Conservation (phyloP, 2,888 invertebrate genomes). For the Lycaena phlaeas region DNA sequence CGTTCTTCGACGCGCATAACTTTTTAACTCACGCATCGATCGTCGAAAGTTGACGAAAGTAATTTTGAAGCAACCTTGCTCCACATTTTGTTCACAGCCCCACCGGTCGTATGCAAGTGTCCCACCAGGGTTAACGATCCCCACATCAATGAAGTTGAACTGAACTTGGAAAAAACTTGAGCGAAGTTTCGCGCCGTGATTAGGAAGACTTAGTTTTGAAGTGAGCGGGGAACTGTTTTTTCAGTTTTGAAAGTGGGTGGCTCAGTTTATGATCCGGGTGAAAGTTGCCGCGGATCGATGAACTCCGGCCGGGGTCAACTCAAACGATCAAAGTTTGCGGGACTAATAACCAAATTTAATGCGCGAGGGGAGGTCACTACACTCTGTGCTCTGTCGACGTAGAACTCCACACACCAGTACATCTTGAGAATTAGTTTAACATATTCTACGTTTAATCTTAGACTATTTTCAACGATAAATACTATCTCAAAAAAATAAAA, state of each 20-base stretch:
- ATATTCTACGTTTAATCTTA: too few relatives aligned
- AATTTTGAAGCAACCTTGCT: conserved; percentile 66
- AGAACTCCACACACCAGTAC: conserved; percentile 8
- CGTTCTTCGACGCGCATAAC: conserved; percentile 30
- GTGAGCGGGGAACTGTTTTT: conserved; percentile 67
- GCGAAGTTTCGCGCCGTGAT: conserved; percentile 67
- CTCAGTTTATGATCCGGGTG: conserved; percentile 72
- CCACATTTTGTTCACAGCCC: conserved; percentile 67
- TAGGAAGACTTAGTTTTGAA: conserved; percentile 72
- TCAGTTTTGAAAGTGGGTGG: conserved; percentile 72
- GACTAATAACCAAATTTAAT: conserved; percentile 68
- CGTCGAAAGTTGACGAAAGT: conserved; percentile 67
- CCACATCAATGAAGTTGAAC: conserved; percentile 68
- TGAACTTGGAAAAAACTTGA: conserved; percentile 70
- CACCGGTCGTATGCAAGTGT: conserved; percentile 65
- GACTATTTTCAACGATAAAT: too few relatives aligned
- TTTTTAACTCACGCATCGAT: conserved; percentile 65
- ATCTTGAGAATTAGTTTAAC: too few relatives aligned
- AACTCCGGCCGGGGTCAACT: conserved; percentile 59
- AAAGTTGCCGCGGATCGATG: conserved; percentile 69
- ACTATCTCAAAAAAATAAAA: too few relatives aligned
- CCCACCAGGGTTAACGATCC: conserved; percentile 68
- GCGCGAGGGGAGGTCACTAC: conserved; percentile 46
- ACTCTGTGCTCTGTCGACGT: conserved; percentile 32
- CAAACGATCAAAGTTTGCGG: conserved; percentile 60